Percentiles rank a stretch among this genome's conserved stretches.
phyloP scores from a whole-genome alignment of 2,888 invertebrate genomes.

The Asteroscopus sphinx region DNA sequence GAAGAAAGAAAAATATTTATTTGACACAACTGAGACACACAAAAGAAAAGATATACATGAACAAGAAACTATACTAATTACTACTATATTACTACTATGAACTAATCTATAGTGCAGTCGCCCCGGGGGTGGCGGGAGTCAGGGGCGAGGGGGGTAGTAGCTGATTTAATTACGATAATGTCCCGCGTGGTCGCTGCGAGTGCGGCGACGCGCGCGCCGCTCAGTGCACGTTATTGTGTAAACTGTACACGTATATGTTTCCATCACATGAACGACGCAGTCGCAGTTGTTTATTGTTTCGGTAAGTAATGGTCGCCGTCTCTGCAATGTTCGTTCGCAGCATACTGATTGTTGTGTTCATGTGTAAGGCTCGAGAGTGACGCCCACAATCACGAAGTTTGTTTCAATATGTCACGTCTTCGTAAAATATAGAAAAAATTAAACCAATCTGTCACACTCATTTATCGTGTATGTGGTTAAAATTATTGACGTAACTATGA shows the following conservation, averaged over 20 bases:
- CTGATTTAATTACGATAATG: slow-evolving; percentile 43
- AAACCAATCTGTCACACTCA: too few relatives aligned
- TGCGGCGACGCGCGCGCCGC: background rate
- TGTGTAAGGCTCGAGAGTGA: too few relatives aligned
- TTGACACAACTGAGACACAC: too few relatives aligned
- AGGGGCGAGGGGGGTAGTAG: background rate
- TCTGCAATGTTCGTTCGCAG: background rate
- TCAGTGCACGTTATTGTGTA: slow-evolving; percentile 21
- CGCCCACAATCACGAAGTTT: too few relatives aligned
- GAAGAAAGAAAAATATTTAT: too few relatives aligned
- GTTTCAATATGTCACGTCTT: too few relatives aligned
- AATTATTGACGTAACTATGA: too few relatives aligned
- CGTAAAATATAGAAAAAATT: too few relatives aligned
- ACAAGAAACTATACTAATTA: too few relatives aligned
- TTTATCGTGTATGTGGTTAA: too few relatives aligned
- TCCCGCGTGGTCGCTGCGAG: slow-evolving; percentile 27
- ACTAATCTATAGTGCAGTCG: background rate
- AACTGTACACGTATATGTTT: slow-evolving; percentile 15
- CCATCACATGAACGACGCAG: slow-evolving; percentile 1
- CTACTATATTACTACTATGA: too few relatives aligned
- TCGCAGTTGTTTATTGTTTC: slow-evolving; percentile 9
- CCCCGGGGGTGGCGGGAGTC: background rate
- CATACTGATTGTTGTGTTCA: slow-evolving; percentile 7
- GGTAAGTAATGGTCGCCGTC: background rate
- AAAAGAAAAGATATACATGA: too few relatives aligned